Percentiles rank a stretch among this genome's conserved stretches.
Conservation (phyloP, 2,113 vertebrate genomes). For the Fukomys damarensis region DNA sequence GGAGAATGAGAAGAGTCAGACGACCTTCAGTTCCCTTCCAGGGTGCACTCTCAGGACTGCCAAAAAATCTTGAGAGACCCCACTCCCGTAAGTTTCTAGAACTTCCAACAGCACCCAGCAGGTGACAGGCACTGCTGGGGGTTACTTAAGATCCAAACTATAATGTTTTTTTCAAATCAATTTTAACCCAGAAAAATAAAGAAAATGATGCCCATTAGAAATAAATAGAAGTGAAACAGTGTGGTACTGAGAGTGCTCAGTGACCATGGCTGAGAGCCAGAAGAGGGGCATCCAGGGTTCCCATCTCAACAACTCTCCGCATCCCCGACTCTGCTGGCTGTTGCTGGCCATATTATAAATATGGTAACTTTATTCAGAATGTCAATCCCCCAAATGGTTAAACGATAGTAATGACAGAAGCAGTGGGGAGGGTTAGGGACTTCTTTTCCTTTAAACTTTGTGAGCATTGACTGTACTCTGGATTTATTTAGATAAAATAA, state of each 20-base stretch:
- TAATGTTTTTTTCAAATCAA: background rate
- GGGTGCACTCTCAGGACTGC: background rate
- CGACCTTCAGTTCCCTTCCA: background rate
- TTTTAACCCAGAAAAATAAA: background rate
- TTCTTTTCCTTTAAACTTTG: background rate
- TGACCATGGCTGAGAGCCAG: background rate
- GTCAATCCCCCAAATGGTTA: background rate
- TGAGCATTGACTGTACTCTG: background rate
- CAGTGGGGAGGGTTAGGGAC: background rate
- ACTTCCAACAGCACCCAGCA: too few species aligned
- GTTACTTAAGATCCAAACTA: background rate
- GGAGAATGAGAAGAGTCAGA: background rate
- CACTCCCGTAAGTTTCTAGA: background rate
- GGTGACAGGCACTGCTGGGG: background rate
- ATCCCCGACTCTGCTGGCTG: background rate
- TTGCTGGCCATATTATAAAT: background rate
- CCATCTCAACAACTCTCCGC: accelerated
- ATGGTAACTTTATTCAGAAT: background rate
- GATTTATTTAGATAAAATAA: background rate
- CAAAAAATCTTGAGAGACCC: background rate
- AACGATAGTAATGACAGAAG: background rate
- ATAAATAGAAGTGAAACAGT: background rate
- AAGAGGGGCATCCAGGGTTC: too few species aligned
- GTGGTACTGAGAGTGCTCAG: background rate
- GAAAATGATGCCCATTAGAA: background rate